Percentiles rank a stretch among this genome's conserved stretches.
These are phyloP conservation scores for Glareola pratincola DNA, from an alignment of 2,113 vertebrate species.

Conservation along the genomic window DNA sequence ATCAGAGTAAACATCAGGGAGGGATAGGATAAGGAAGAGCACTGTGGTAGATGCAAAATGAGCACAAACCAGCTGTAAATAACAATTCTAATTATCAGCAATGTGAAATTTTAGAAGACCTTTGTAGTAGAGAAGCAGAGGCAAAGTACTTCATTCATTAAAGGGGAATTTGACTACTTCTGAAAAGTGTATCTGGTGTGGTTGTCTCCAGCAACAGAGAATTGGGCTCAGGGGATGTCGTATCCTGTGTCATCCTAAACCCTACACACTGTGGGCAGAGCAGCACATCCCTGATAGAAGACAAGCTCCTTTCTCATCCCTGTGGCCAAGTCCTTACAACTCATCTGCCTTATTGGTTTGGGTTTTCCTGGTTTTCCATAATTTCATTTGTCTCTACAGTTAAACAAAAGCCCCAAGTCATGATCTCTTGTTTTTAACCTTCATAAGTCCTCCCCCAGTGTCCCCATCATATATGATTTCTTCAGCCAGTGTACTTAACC, in stretches of 20 bases:
- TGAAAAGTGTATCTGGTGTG: not conserved
- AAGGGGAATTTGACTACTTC: not conserved
- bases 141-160: not conserved
- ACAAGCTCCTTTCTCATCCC: not conserved
- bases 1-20: constrained; percentile 18
- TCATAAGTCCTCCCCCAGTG: not conserved
- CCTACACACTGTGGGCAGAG: not conserved
- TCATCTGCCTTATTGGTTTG: fast-evolving
- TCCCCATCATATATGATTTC: not conserved
- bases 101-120: not conserved
- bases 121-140: not conserved
- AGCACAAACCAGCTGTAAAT: not conserved
- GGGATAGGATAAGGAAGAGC: not conserved
- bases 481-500: not conserved
- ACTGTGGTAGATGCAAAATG: not conserved
- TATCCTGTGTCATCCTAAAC: not conserved
- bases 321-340: not conserved
- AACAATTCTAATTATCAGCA: not conserved
- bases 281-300: not conserved
- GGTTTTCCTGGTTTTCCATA: not conserved
- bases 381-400: not conserved
- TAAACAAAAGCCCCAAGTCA: not conserved
- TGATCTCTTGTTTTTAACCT: not conserved
- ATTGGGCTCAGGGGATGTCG: not conserved
- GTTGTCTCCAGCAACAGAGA: not conserved